Base-by-base conservation (phyloP, 2,113 vertebrate species). In the Aphyosemion australe region DNA sequence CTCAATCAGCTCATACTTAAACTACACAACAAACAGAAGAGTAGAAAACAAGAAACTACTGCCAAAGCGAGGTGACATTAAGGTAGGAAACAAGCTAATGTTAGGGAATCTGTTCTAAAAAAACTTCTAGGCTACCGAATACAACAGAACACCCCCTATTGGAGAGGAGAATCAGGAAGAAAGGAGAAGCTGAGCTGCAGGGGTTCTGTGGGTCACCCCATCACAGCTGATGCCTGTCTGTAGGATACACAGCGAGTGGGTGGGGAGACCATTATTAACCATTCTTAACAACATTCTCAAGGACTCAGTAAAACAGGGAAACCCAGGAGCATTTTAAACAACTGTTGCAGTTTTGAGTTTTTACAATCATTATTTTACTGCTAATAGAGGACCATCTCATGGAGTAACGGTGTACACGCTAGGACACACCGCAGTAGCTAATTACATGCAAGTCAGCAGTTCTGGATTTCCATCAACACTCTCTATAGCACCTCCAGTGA, bases 391-490 rank as follows among this genome's bases (percentile, higher is more conserved):
- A 13, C 54, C 32, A 8, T 60, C 64, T 50, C 5, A 32, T 43
- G 53, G 74, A 41, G n/a, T 56, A 26, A 12, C 4, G 19, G 45
- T 51, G 20, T 45, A 57, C 60, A 77, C 16, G 37, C 72, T 64
- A 8, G 69, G 37, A 62, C 19, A 70, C 47, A 67, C 52, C 32
- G 64, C 59, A 46, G 64, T n/a, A 61, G 80, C 80, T 85, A 83
- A 88, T 87, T 86, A 86, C 74, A 82, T 79, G 77, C 76, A 4
- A 86, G 82, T 83, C 84, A 80, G 78, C 78, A 80, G 66, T 76
- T 37, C 43, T 71, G 70, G 72, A 75, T 84, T 87, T 79, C 79
- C 83, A 67, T 77, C 71, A 64, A 59, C 63, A 15, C 76, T 81
- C 76, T 67, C 66, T 82, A 78, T 81, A 78, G 81, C 86, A 86